Evolutionary conservation across 2,797 vertebrate genomes (phyloP).

Genomic region (Macropus fuliginosus): DNA sequence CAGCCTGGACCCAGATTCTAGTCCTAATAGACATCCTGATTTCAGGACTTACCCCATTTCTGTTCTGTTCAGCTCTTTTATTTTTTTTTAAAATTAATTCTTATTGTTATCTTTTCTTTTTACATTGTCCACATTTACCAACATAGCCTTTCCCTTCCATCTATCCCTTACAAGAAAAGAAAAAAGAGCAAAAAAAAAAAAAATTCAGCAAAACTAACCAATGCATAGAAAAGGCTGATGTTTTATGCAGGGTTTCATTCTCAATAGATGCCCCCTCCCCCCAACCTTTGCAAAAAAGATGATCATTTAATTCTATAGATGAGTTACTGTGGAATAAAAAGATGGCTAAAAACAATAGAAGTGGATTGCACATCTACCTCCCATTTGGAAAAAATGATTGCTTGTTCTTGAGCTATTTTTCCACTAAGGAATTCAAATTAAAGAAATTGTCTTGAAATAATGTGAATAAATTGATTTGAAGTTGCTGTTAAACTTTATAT

Average conservation of each 20-base stretch:
- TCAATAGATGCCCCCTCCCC: background rate
- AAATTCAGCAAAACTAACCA: background rate
- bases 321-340: background rate
- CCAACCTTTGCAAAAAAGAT: background rate
- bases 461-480: conserved; percentile 43
- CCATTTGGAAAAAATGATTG: conserved; percentile 21
- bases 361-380: background rate
- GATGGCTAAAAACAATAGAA: background rate
- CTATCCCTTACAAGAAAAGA: background rate
- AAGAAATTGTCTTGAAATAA: conserved; percentile 8
- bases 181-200: background rate
- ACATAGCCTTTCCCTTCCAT: background rate
- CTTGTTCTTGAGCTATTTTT: conserved; percentile 30
- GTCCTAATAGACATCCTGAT: background rate
- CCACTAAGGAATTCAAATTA: conserved; percentile 44
- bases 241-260: background rate
- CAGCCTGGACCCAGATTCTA: background rate
- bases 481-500: background rate
- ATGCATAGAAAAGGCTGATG: background rate
- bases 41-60: too few relatives aligned
- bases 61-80: too few relatives aligned
- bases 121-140: background rate
- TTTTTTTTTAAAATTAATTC: background rate
- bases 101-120: background rate
- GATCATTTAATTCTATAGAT: background rate